Evolutionary conservation across 2,888 invertebrate genomes (phyloP), one percentile per base, ranked within the genome.

Genomic region (Cheilosia urbana): DNA sequence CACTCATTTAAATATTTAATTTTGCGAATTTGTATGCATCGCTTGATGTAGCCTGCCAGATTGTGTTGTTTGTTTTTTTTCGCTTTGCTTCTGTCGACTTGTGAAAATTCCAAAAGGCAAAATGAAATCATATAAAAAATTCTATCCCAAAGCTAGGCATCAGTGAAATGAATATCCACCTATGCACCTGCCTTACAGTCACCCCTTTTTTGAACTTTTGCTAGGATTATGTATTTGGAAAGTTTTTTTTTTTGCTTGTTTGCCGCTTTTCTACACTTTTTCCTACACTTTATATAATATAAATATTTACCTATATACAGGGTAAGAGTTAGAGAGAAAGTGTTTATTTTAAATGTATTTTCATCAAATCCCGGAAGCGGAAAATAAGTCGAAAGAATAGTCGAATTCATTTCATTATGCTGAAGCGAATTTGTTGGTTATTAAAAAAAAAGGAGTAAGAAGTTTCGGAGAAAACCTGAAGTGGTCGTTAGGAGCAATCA

Each of bases 1-100:
- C 37, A 60, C 60, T 58, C 30, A 58, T 81, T 81, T 81, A 69
- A 55, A 79, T 79, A 73, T 79, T 69, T 75, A 63, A 75, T 71
- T 65, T 71, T 37, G 13, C 58, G 42, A 76, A 82, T 71, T 65
- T 76, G 69, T 76, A 76, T 81, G 81, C 63, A 65, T 58, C 68
- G 63, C 24, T 27, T 57, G 57, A n/a, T 68, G 55, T 75, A 75
- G 75, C 75, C 81, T 69, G 69, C 49, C 69, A 76, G 69, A 76
- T 71, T 76, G 76, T 60, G 71, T 71, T 58, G 63, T 51, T 55
- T 65, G 42, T 27, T 42, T 60, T 27, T 57, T 57, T 69, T 68
- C n/a, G 47, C 9, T 57, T 47, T 40, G n/a, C 4, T 11, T 9
- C 9, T 42, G 40, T 47, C 63, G 58, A 47, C 58, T 42, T 58